Evolutionary conservation across 2,797 vertebrate genomes (phyloP).

Genomic region (Microchirus variegatus): DNA sequence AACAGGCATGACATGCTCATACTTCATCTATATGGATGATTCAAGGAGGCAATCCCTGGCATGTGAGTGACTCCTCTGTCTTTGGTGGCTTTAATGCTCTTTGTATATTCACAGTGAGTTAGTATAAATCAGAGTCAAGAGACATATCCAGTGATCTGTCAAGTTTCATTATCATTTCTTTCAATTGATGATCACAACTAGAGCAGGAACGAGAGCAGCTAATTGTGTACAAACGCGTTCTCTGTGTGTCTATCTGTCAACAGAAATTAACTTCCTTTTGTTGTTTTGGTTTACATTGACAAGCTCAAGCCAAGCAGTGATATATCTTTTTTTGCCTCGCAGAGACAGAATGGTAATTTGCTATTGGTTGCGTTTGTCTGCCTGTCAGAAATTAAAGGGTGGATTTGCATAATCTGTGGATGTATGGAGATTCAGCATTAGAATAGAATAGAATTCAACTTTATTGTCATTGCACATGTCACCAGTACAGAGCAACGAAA

Average conservation of each 20-base stretch:
- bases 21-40: slow-evolving; percentile 62
- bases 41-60: slow-evolving; percentile 51
- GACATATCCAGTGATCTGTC: slow-evolving; percentile 51
- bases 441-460: too few species aligned
- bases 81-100: slow-evolving; percentile 39
- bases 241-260: slow-evolving; percentile 16
- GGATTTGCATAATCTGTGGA: too few species aligned
- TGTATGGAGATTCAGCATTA: too few species aligned
- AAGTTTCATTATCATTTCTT: slow-evolving; percentile 45
- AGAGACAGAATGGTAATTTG: too few species aligned
- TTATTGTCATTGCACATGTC: too few species aligned
- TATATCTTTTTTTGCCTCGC: neutral
- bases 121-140: slow-evolving; percentile 58
- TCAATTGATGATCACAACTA: slow-evolving; percentile 47
- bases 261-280: slow-evolving; percentile 10
- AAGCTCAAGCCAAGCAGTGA: neutral
- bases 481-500: too few species aligned
- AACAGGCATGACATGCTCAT: slow-evolving; percentile 53
- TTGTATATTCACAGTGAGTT: slow-evolving; percentile 51
- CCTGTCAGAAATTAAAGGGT: too few species aligned
- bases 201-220: slow-evolving; percentile 28
- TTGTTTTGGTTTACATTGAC: slow-evolving; percentile 12
- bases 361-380: too few species aligned
- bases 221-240: slow-evolving; percentile 39
- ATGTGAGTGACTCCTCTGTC: slow-evolving; percentile 46